These are phyloP conservation scores for Thereva unica DNA, from an alignment of 2,888 invertebrate species.

Conservation along the genomic window DNA sequence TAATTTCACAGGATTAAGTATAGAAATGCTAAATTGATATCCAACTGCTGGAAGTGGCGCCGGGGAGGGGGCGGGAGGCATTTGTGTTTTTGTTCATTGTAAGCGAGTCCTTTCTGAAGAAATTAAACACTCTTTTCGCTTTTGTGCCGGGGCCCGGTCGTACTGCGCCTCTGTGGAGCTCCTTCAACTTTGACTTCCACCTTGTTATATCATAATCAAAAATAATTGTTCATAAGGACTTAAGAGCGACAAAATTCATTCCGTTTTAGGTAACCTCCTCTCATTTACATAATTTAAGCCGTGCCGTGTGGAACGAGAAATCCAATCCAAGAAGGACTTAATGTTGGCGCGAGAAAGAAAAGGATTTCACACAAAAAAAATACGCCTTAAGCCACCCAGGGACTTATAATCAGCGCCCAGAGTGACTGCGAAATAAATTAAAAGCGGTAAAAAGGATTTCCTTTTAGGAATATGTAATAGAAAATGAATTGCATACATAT, in stretches of 20 bases:
- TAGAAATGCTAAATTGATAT: constrained; percentile 16
- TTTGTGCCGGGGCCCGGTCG: too few relatives aligned
- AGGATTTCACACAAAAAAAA: constrained; percentile 12
- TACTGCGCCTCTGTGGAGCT: not conserved
- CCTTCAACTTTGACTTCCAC: constrained; percentile 16
- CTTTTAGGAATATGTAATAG: not conserved
- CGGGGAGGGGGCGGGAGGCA: too few relatives aligned
- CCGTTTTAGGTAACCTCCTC: constrained; percentile 19
- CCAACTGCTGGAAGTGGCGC: not conserved
- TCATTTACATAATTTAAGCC: constrained; percentile 30
- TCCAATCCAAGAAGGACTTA: not conserved
- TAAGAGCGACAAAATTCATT: constrained; percentile 26
- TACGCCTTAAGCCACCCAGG: constrained; percentile 27
- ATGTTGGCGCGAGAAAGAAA: not conserved
- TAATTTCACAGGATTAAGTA: constrained; percentile 9
- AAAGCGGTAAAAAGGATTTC: constrained; percentile 19
- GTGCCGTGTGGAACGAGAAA: not conserved
- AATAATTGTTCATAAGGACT: constrained; percentile 34
- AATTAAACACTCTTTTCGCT: too few relatives aligned
- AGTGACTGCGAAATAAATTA: constrained; percentile 21
- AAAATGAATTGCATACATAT: constrained; percentile 34
- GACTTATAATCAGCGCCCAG: constrained; percentile 21
- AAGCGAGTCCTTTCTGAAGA: too few relatives aligned
- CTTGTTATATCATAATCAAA: constrained; percentile 31
- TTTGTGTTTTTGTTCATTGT: too few relatives aligned